Base-by-base conservation (phyloP, 1,140 invertebrate genomes). In the Trissolcus basalis region DNA sequence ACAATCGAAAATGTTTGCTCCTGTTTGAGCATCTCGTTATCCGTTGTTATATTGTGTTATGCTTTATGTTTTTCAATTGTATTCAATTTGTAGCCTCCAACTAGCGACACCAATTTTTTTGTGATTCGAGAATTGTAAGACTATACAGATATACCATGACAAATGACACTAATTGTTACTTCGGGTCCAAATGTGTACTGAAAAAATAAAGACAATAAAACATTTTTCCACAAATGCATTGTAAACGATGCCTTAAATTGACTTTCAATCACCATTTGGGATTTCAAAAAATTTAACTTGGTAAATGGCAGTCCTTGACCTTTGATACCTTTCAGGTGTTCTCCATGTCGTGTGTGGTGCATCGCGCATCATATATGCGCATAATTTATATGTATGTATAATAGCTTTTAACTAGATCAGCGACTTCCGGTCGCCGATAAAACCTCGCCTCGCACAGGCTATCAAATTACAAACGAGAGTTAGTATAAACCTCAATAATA, bases 371-470 rank as follows among this genome's bases (percentile, higher is more conserved):
- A 76, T 72, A 71, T 64, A 79, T 76, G 75, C 63, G 58, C 64
- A 79, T 73, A 63, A 75, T 79, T 65, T 68, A 67, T 75, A 68
- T 67, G 70, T 74, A 74, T 73, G 67, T 75, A 64, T 73, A 77
- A 72, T 74, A 72, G 65, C 75, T 74, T 67, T 71, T 74, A 74
- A 80, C 69, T 77, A 80, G 73, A 79, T 68, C 77, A 71, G 59
- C 72, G 71, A 79, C 72, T 79, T 79, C 77, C 77, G 77, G 63
- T 75, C 59, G 63, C 50, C 49, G 72, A 76, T 70, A 76, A 76
- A 79, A 76, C 77, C 75, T 68, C 58, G 63, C 54, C 69, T 59
- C 64, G 63, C 44, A 59, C 58, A 60, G 45, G 64, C 68, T 78
- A 73, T 78, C 75, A 65, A 78, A 78, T 78, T 74, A 70, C 76